A percentile compares a stretch with the other conserved stretches of the same genome.
Conservation (phyloP, 1,140 invertebrate species). For the Drosophila suzukii region DNA sequence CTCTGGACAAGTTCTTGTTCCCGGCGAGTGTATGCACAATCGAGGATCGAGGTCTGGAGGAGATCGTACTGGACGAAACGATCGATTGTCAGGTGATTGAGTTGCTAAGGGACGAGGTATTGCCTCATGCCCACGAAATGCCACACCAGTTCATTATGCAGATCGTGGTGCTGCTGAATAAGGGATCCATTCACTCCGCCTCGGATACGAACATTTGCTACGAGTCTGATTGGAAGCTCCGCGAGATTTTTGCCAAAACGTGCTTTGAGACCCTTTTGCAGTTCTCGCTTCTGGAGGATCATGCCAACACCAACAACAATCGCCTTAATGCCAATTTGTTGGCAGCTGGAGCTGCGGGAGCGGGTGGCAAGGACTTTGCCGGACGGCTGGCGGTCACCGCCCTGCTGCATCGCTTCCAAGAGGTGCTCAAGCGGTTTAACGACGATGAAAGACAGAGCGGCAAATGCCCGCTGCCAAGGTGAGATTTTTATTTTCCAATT, state of each 20-base stretch:
- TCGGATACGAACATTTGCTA: constrained; percentile 90
- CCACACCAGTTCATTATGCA: constrained; percentile 94
- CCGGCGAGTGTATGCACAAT: constrained; percentile 87
- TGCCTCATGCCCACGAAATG: constrained; percentile 91
- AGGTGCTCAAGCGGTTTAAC: constrained; percentile 94
- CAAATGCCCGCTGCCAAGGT: constrained; percentile 96
- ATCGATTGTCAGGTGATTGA: constrained; percentile 95
- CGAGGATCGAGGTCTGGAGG: constrained; percentile 90
- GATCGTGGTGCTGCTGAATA: constrained; percentile 95
- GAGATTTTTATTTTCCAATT: constrained; percentile 14
- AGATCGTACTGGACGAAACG: constrained; percentile 92
- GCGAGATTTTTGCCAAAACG: constrained; percentile 97
- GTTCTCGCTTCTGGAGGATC: constrained; percentile 93
- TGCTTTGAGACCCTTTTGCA: constrained; percentile 98
- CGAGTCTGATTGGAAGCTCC: constrained; percentile 92
- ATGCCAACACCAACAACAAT: constrained; percentile 79
- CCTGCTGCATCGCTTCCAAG: constrained; percentile 95
- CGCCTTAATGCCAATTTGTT: constrained; percentile 71
- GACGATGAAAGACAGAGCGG: constrained; percentile 95
- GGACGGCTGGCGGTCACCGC: constrained; percentile 95
- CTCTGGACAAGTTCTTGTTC: constrained; percentile 96
- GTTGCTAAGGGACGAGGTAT: constrained; percentile 92
- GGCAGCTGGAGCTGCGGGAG: constrained; percentile 54
- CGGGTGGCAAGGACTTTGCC: constrained; percentile 87
- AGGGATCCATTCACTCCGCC: constrained; percentile 96